phyloP scores from a whole-genome alignment of 2,797 vertebrate species.

The Poliocrania exsul region DNA sequence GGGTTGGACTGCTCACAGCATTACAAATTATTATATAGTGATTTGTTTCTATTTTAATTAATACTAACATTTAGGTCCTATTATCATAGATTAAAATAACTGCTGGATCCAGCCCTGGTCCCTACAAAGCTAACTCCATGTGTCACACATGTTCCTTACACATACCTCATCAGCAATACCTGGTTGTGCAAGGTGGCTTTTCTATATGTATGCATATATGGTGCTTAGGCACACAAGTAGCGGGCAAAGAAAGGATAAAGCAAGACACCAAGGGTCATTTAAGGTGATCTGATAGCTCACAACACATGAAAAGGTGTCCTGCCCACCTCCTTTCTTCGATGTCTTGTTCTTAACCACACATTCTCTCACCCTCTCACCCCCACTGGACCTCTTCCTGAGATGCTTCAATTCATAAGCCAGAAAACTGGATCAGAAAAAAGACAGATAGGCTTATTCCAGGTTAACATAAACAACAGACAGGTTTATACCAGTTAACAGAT shows the following conservation, averaged over 20 bases:
- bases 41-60: neutral
- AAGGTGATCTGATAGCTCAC: neutral
- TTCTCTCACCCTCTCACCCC: accelerated
- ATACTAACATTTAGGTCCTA: neutral
- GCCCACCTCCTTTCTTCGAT: neutral
- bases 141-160: neutral
- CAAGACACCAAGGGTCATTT: neutral
- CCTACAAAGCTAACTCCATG: neutral
- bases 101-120: neutral
- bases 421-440: neutral
- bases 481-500: neutral
- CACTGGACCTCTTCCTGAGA: neutral
- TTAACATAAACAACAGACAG: neutral
- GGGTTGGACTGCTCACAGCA: neutral
- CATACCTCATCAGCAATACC: neutral
- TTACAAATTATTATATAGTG: neutral
- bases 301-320: neutral
- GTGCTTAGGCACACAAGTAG: neutral
- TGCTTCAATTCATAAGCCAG: neutral
- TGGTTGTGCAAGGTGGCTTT: neutral
- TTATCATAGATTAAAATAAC: neutral
- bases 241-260: neutral
- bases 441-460: neutral
- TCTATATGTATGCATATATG: neutral
- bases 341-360: neutral